A percentile compares a stretch with the other conserved stretches of the same genome.
Conservation (phyloP, 2,797 vertebrate species). For the Crocodylus rhombifer region DNA sequence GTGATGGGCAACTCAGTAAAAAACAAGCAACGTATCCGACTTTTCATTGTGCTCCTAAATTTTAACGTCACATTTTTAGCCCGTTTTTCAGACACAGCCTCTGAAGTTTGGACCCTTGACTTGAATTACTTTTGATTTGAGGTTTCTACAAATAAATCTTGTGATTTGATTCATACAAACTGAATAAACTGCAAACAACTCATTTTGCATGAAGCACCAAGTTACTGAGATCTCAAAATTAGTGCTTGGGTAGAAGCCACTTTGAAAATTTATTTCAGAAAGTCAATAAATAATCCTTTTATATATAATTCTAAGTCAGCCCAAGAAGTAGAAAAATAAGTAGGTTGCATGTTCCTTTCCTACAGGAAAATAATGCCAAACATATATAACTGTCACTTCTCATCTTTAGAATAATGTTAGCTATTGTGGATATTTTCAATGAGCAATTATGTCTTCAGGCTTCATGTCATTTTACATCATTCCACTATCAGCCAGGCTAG, state of each 20-base stretch:
- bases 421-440: slow-evolving; percentile 64
- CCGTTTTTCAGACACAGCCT: not conserved
- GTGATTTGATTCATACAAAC: slow-evolving; percentile 15
- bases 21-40: not conserved
- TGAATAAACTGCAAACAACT: slow-evolving; percentile 43
- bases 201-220: slow-evolving; percentile 43
- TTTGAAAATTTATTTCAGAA: slow-evolving; percentile 54
- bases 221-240: slow-evolving; percentile 46
- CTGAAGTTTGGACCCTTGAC: slow-evolving; percentile 26
- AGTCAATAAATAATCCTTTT: slow-evolving; percentile 68
- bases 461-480: slow-evolving; percentile 78
- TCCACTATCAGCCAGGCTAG: slow-evolving; percentile 61
- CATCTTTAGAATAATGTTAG: slow-evolving; percentile 66
- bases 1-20: slow-evolving; percentile 49
- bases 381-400: slow-evolving; percentile 74
- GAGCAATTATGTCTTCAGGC: slow-evolving; percentile 77
- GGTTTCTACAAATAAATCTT: slow-evolving; percentile 20
- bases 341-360: slow-evolving; percentile 70
- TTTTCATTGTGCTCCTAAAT: not conserved
- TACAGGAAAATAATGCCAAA: slow-evolving; percentile 67
- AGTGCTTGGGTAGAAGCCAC: slow-evolving; percentile 30
- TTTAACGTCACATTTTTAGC: not conserved
- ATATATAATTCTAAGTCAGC: slow-evolving; percentile 61
- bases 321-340: slow-evolving; percentile 61
- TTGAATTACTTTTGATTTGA: not conserved